Conservation (phyloP, 2,888 invertebrate genomes). For the Papilio protenor region DNA sequence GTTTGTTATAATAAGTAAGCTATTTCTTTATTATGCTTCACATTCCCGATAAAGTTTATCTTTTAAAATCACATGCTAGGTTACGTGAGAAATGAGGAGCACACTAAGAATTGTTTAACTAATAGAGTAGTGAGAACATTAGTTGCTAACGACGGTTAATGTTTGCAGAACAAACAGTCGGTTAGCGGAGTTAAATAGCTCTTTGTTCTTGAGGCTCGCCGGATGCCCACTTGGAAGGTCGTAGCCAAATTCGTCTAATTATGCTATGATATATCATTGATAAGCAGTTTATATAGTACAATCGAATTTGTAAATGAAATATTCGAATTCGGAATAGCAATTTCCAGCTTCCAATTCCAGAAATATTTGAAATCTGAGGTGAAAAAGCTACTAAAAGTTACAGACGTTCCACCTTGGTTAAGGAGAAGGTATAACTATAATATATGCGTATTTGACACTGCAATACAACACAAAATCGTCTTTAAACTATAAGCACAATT, state of each 20-base stretch:
- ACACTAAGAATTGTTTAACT: constrained; percentile 35
- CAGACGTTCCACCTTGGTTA: too few species aligned
- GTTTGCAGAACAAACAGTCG: constrained; percentile 65
- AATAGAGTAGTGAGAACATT: constrained; percentile 42
- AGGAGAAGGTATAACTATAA: neutral
- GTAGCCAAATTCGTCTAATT: constrained; percentile 4
- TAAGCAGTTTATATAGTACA: neutral
- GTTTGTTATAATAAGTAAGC: neutral
- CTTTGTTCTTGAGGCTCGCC: constrained; percentile 58
- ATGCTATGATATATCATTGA: neutral
- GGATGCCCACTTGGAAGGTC: constrained; percentile 49
- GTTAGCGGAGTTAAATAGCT: constrained; percentile 64
- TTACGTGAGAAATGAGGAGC: constrained; percentile 17
- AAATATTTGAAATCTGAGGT: too few species aligned
- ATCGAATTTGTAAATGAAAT: neutral
- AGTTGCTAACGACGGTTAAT: constrained; percentile 50
- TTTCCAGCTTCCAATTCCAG: too few species aligned
- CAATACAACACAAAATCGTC: neutral
- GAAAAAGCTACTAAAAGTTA: too few species aligned
- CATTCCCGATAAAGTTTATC: neutral
- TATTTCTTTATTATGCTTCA: neutral
- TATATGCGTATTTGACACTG: neutral
- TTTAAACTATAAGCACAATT: neutral
- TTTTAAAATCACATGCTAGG: neutral
- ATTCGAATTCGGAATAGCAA: too few species aligned